Evolutionary conservation across 30 jellyfish, hydroid and myxozoan genomes (phyloP).

Genomic region (Nemopilema nomurai): DNA sequence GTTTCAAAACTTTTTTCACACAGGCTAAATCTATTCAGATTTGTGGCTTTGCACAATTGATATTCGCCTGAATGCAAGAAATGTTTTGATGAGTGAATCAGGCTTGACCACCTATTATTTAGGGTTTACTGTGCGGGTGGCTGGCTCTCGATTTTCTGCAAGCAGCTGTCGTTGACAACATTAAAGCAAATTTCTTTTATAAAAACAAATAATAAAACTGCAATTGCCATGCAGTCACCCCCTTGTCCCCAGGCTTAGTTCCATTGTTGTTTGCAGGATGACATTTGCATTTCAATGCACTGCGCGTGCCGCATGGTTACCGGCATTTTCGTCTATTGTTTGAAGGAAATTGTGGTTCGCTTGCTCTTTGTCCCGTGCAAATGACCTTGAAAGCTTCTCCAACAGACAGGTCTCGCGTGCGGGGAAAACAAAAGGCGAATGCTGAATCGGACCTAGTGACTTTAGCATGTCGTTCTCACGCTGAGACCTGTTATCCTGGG

Average conservation of each 20-base stretch:
- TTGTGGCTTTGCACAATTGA: background rate
- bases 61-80: background rate
- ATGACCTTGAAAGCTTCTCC: constrained; percentile 36
- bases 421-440: constrained; percentile 38
- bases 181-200: background rate
- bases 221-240: background rate
- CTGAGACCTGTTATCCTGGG: constrained; percentile 41
- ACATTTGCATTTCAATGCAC: constrained; percentile 16
- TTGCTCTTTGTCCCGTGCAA: constrained; percentile 28
- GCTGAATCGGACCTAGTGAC: constrained; percentile 21
- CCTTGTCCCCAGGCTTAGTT: background rate
- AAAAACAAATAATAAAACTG: background rate
- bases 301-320: constrained; percentile 38
- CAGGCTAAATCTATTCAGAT: background rate
- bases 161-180: background rate
- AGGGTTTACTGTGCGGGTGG: background rate
- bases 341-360: background rate
- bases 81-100: background rate
- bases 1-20: too few species aligned
- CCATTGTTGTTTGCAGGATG: background rate
- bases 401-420: constrained; percentile 21
- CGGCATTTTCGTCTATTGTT: constrained; percentile 21
- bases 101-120: background rate
- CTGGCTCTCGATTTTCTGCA: background rate
- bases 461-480: constrained; percentile 35